These are phyloP conservation scores for Ethmia dodecea DNA, from an alignment of 2,888 invertebrate species.

Conservation along the genomic window DNA sequence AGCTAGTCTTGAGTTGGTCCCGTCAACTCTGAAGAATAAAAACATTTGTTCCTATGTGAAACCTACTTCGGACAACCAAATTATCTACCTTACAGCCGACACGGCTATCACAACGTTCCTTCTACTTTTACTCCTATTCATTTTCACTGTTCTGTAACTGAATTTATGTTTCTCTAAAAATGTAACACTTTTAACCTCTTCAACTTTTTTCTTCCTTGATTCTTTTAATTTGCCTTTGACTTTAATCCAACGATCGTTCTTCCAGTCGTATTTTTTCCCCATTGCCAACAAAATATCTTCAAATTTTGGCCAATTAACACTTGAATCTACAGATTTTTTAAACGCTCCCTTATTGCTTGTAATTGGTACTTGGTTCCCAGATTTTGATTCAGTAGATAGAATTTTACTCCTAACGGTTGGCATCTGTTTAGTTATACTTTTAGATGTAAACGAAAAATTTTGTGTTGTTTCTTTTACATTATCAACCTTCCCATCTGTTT, in stretches of 20 bases:
- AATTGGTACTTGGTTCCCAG: too few relatives aligned
- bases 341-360: conserved; percentile 1
- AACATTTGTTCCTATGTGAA: too few relatives aligned
- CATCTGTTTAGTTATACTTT: conserved; percentile 18
- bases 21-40: too few relatives aligned
- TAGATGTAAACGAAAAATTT: conserved; percentile 15
- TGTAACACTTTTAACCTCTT: conserved; percentile 30
- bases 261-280: conserved; percentile 67
- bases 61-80: too few relatives aligned
- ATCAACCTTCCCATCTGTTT: conserved; percentile 19
- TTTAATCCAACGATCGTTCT: conserved; percentile 70
- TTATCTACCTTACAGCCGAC: conserved; percentile 69
- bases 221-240: conserved; percentile 45
- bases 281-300: conserved; percentile 58
- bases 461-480: conserved; percentile 7
- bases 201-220: conserved; percentile 16
- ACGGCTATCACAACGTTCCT: conserved; percentile 66
- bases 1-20: too few relatives aligned
- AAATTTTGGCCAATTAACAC: conserved; percentile 56
- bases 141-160: conserved; percentile 60
- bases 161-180: conserved; percentile 60
- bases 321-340: conserved; percentile 9
- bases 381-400: background rate
- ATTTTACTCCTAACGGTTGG: background rate
- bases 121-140: conserved; percentile 61